Evolutionary conservation across 1,140 invertebrate genomes (phyloP), one percentile per base, ranked within the genome.

Genomic region (Pseudomyrmex gracilis): DNA sequence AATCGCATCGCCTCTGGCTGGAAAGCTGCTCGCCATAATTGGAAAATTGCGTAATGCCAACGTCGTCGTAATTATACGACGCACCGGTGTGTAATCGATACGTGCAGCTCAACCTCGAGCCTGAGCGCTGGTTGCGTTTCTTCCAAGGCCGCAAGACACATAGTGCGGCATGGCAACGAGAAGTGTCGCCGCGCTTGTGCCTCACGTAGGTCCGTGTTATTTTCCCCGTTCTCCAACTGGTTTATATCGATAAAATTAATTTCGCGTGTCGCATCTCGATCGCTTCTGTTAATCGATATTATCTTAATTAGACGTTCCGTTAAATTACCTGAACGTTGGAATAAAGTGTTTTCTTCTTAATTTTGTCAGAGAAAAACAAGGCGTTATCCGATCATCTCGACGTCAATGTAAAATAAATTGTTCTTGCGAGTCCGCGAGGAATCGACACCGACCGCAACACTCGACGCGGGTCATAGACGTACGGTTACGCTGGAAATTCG

Each of bases 1-100:
- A 45, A 74, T 71, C 76, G 76, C 64, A 12, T 68, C 64, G 76
- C 76, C 66, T 66, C 43, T 55, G 76, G 76, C 66, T 58, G 76
- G 76, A 71, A 80, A 80, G 76, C 76, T 58, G 67, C 53, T 71
- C 55, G 66, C 53, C 66, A 53, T 80, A 80, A 80, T 80, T 80
- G 76, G 76, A 80, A 80, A 80, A 80, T 80, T 80, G 55, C 76
- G 66, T 80, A 80, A 80, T 49, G 76, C n/a, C 53, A 15, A 70
- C 13, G 66, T 80, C 53, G 45, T 24, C 34, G 76, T 71, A 80
- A 80, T 80, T 80, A 80, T 80, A 80, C 76, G 76, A 71, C 76
- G 76, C 66, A 80, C 66, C 76, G 76, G 66, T 80, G 66, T 80
- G 66, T 80, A 80, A 80, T 80, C 76, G 66, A 80, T 80, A 78